Percentiles rank a stretch among this genome's conserved stretches.
Evolutionary conservation across 1,140 invertebrate species (phyloP).

Genomic region (Lithobius niger): DNA sequence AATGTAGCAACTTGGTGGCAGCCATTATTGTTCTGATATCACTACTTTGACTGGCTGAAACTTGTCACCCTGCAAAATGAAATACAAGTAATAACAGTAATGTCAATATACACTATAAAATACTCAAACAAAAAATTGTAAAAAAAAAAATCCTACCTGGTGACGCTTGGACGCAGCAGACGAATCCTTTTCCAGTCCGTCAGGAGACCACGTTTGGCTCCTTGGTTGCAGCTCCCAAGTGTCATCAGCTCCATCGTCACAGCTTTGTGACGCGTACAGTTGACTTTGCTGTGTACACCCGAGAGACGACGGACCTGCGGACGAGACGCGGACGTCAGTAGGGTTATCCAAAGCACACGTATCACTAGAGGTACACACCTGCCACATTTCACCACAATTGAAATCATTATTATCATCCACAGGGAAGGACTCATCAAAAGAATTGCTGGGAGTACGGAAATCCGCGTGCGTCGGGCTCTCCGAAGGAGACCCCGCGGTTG

Average conservation of each 20-base stretch:
- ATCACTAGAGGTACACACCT: no score
- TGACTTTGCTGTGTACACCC: not conserved
- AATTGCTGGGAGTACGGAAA: not conserved
- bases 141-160: not conserved
- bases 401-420: not conserved
- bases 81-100: no score
- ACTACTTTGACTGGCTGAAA: no score
- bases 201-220: not conserved
- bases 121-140: no score
- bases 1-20: no score
- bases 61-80: no score
- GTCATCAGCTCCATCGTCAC: not conserved
- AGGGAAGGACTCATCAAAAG: not conserved
- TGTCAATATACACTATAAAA: no score
- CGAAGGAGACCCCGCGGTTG: not conserved
- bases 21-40: no score
- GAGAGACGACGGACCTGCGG: not conserved
- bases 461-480: not conserved
- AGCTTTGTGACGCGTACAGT: not conserved
- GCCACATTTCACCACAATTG: not conserved
- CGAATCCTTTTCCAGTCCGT: not conserved
- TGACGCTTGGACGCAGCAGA: not conserved
- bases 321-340: not conserved
- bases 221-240: not conserved
- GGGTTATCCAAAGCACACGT: not conserved